phyloP scores from a whole-genome alignment of 2,113 vertebrate genomes.

The Aleadryas rufinucha region DNA sequence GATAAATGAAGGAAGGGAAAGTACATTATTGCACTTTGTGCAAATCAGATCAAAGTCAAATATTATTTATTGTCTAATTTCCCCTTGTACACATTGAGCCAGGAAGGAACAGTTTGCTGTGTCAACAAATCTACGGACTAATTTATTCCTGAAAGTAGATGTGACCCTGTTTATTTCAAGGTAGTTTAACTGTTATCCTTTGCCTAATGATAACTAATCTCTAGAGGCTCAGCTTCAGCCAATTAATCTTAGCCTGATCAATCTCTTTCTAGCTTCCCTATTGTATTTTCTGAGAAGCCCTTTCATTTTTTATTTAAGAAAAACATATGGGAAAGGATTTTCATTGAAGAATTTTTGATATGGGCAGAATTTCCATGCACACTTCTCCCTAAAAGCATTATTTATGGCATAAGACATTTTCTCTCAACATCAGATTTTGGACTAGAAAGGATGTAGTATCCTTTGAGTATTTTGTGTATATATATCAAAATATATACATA shows the following conservation, averaged over 20 bases:
- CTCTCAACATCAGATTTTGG: not conserved
- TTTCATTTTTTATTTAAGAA: not conserved
- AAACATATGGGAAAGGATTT: not conserved
- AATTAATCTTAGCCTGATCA: not conserved
- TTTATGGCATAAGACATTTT: not conserved
- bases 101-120: not conserved
- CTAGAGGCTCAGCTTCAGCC: not conserved
- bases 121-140: conserved; percentile 29
- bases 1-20: conserved; percentile 25
- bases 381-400: accelerated
- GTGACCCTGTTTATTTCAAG: not conserved
- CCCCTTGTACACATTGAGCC: not conserved
- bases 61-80: conserved; percentile 53
- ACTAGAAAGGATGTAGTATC: not conserved
- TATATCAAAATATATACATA: not conserved
- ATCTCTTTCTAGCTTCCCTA: not conserved
- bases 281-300: not conserved
- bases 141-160: conserved; percentile 2
- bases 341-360: not conserved
- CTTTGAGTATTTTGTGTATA: not conserved
- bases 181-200: not conserved
- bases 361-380: not conserved
- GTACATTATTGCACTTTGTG: not conserved
- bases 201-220: not conserved
- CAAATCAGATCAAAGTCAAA: conserved; percentile 42